A percentile compares a stretch with the other conserved stretches of the same genome.
These are phyloP conservation scores for Drosophila kurseongensis DNA, from an alignment of 1,140 invertebrate species.

Conservation along the genomic window DNA sequence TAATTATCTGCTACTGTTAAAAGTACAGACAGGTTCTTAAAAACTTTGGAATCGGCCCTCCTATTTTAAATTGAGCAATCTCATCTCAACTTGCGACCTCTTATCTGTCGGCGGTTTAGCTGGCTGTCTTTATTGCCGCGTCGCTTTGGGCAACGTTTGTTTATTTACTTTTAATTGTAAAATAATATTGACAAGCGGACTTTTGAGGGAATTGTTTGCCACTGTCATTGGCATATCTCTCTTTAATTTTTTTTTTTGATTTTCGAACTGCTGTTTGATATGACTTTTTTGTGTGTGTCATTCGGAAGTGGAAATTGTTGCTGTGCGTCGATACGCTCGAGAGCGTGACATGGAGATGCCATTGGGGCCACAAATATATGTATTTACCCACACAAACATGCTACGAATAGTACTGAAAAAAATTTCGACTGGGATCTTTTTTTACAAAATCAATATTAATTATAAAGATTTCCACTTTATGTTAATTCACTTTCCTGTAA, in stretches of 20 bases:
- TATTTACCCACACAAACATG: slow-evolving; percentile 10
- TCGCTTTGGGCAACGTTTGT: slow-evolving; percentile 40
- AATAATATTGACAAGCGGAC: slow-evolving; percentile 64
- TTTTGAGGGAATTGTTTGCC: slow-evolving; percentile 48
- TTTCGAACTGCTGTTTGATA: slow-evolving; percentile 29
- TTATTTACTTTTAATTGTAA: slow-evolving; percentile 62
- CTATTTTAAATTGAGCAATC: slow-evolving; percentile 18
- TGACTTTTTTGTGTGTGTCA: slow-evolving; percentile 35
- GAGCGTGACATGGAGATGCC: slow-evolving; percentile 49
- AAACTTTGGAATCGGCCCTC: slow-evolving; percentile 17
- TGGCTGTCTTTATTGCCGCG: slow-evolving; percentile 43
- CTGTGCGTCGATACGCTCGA: slow-evolving; percentile 67
- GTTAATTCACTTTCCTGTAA: too few relatives aligned
- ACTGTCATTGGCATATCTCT: slow-evolving; percentile 45
- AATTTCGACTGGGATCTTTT: neutral
- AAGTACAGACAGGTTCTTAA: slow-evolving; percentile 2
- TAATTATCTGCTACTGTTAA: neutral
- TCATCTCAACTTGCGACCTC: slow-evolving; percentile 14
- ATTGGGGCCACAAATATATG: slow-evolving; percentile 4
- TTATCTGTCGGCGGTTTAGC: slow-evolving; percentile 43
- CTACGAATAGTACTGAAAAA: neutral
- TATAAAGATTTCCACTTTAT: too few relatives aligned
- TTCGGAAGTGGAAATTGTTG: slow-evolving; percentile 78
- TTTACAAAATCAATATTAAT: too few relatives aligned
- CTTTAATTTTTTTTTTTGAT: slow-evolving; percentile 6